A percentile compares a stretch with the other conserved stretches of the same genome.
Evolutionary conservation across 2,888 invertebrate species (phyloP).

Genomic region (Cataglyphis altisquamis): DNA sequence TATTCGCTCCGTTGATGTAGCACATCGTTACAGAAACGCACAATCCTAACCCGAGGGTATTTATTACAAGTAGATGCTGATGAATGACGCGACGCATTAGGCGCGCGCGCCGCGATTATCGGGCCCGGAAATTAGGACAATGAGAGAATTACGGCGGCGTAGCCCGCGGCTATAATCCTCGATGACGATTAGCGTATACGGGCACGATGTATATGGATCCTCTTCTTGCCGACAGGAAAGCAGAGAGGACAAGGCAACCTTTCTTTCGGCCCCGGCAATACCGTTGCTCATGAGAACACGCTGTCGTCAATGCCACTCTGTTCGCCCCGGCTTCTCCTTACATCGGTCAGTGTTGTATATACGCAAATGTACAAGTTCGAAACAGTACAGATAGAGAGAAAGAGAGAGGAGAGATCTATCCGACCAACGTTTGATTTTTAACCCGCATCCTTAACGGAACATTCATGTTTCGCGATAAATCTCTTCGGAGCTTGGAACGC

Average conservation of each 20-base stretch:
- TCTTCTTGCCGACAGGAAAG: constrained; percentile 55
- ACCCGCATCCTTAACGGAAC: constrained; percentile 74
- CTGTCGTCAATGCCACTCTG: constrained; percentile 70
- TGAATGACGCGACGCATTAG: constrained; percentile 60
- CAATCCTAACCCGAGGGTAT: constrained; percentile 65
- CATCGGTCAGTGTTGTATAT: constrained; percentile 28
- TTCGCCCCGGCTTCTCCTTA: constrained; percentile 46
- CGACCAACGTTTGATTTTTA: constrained; percentile 55
- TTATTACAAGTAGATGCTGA: constrained; percentile 72
- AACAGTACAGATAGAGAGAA: not conserved
- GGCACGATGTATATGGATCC: constrained; percentile 38
- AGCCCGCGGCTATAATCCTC: constrained; percentile 61
- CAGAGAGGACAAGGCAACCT: constrained; percentile 68
- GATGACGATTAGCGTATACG: constrained; percentile 68
- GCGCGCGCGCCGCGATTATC: constrained; percentile 21
- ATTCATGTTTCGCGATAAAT: constrained; percentile 71
- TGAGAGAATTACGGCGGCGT: constrained; percentile 41
- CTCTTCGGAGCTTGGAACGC: constrained; percentile 40
- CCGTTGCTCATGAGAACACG: constrained; percentile 64
- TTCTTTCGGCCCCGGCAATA: constrained; percentile 68
- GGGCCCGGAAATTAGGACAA: constrained; percentile 72
- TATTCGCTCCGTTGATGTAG: constrained; percentile 23
- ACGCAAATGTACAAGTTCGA: constrained; percentile 51
- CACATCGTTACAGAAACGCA: constrained; percentile 63
- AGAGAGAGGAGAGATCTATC: not conserved